Conservation (phyloP, 2,797 vertebrate genomes). For the Sebastes kiyomatsui region DNA sequence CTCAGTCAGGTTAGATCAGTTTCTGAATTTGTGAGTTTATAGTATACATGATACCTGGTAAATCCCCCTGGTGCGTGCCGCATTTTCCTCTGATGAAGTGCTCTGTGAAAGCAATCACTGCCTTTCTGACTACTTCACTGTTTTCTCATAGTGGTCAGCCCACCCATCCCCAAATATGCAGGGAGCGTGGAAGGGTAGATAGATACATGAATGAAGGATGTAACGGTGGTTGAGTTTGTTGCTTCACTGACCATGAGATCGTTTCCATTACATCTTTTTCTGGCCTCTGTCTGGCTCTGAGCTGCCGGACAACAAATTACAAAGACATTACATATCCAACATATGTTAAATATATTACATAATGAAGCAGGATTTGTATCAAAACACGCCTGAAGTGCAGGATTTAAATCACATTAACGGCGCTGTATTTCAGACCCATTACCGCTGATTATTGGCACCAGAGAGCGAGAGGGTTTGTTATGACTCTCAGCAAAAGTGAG, state of each 20-base stretch:
- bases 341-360: not conserved
- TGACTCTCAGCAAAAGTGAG: slow-evolving; percentile 39
- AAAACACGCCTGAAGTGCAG: not conserved
- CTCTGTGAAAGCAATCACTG: slow-evolving; percentile 66
- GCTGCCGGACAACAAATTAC: slow-evolving; percentile 4
- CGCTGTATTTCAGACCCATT: not conserved
- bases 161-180: slow-evolving; percentile 66
- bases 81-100: slow-evolving; percentile 45
- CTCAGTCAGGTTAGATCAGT: slow-evolving; percentile 9
- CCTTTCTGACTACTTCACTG: slow-evolving; percentile 44
- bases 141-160: slow-evolving; percentile 56
- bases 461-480: slow-evolving; percentile 13
- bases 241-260: slow-evolving; percentile 17
- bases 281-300: not conserved
- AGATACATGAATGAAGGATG: slow-evolving; percentile 46
- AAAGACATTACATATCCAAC: not conserved
- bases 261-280: slow-evolving; percentile 22
- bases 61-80: slow-evolving; percentile 27
- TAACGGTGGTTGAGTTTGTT: slow-evolving; percentile 32
- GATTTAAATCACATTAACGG: too few species aligned
- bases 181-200: slow-evolving; percentile 28
- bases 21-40: slow-evolving; percentile 2
- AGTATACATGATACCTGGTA: slow-evolving; percentile 41
- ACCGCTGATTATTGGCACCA: not conserved
- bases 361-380: not conserved